A percentile compares a stretch with the other conserved stretches of the same genome.
phyloP scores from a whole-genome alignment of 1,140 invertebrate genomes.

The Batillaria attramentaria region DNA sequence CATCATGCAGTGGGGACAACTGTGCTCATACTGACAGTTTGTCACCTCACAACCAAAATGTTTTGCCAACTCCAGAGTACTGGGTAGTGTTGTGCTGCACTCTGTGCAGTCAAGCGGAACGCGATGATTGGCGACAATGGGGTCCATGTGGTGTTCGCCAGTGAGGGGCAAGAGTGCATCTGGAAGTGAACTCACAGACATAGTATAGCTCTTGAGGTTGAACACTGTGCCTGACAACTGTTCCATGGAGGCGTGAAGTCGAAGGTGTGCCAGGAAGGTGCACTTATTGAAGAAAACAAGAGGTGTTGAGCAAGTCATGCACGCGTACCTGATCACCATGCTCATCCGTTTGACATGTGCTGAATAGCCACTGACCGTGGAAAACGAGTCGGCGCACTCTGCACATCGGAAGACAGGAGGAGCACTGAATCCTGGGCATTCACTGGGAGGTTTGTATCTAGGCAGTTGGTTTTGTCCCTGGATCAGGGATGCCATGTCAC shows the following conservation, averaged over 20 bases:
- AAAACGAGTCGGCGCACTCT: constrained; percentile 28
- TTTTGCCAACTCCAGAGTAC: not conserved
- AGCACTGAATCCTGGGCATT: not conserved
- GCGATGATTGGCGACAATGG: not conserved
- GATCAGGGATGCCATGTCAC: constrained; percentile 18
- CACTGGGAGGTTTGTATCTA: not conserved
- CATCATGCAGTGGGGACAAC: constrained; percentile 29
- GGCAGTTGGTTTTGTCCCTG: constrained; percentile 7
- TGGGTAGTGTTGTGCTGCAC: not conserved
- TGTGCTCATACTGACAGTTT: constrained; percentile 16
- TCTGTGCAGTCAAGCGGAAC: not conserved
- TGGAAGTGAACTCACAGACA: constrained; percentile 22
- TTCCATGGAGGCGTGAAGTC: constrained; percentile 15
- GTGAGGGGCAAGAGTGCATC: not conserved
- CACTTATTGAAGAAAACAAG: constrained; percentile 39
- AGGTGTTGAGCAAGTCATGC: constrained; percentile 13
- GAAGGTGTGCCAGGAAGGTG: constrained; percentile 30
- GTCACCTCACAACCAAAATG: constrained; percentile 30
- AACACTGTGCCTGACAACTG: not conserved
- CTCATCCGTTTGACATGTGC: constrained; percentile 29
- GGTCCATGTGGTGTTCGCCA: constrained; percentile 13
- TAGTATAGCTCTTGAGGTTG: constrained; percentile 32
- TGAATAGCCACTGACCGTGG: not conserved
- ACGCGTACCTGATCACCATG: constrained; percentile 34
- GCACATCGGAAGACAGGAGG: not conserved